phyloP scores from a whole-genome alignment of 2,113 vertebrate species.

The Podarcis raffonei region DNA sequence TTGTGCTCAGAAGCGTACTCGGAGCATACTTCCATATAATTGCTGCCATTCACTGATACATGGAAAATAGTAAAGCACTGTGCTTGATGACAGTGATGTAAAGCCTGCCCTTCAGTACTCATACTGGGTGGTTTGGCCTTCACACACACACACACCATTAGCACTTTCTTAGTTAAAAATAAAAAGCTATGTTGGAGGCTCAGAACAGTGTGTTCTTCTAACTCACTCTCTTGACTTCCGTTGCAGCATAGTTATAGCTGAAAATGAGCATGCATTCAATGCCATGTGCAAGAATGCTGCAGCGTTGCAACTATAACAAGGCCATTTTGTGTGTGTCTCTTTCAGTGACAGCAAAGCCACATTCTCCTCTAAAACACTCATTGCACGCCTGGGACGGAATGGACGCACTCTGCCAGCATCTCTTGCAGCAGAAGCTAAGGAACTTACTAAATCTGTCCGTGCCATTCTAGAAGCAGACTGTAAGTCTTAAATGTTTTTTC shows the following conservation, averaged over 20 bases:
- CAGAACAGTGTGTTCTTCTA: neutral
- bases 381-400: conserved; percentile 71
- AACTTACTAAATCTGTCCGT: conserved; percentile 83
- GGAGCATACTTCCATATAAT: neutral
- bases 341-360: conserved; percentile 72
- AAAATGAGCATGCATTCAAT: neutral
- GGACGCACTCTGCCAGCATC: conserved; percentile 70
- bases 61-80: neutral
- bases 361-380: conserved; percentile 64
- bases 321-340: neutral
- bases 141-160: neutral
- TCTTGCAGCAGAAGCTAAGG: conserved; percentile 85
- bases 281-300: neutral
- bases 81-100: neutral
- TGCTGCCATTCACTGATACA: neutral
- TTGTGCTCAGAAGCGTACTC: too few relatives aligned
- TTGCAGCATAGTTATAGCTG: neutral
- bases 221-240: neutral
- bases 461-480: conserved; percentile 86
- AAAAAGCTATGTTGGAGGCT: neutral
- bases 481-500: conserved; percentile 76
- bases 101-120: neutral
- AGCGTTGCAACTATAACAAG: neutral
- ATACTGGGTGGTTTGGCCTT: neutral
- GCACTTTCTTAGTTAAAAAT: neutral